phyloP scores from a whole-genome alignment of 2,888 invertebrate genomes.

The Punctoribates punctum region DNA sequence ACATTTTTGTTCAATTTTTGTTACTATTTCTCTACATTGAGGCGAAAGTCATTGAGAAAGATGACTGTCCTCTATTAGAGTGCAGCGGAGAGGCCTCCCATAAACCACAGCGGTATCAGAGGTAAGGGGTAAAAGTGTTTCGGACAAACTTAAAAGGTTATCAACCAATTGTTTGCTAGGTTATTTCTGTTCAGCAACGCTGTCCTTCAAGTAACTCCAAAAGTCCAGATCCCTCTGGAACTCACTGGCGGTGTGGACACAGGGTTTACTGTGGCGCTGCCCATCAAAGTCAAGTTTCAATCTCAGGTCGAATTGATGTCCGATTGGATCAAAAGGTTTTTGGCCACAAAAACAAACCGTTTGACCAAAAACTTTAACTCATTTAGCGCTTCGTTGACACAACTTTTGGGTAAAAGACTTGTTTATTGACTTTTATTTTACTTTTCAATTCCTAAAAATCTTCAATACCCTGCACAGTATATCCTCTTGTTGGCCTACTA shows the following conservation, averaged over 20 bases:
- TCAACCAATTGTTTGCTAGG: conserved; percentile 7
- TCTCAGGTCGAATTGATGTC: conserved; percentile 7
- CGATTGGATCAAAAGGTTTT: neutral
- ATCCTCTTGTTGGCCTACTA: too few species aligned
- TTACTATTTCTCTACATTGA: neutral
- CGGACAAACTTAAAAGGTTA: neutral
- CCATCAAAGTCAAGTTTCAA: conserved; percentile 28
- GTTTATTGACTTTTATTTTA: neutral
- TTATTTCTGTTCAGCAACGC: conserved; percentile 14
- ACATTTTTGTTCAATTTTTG: neutral
- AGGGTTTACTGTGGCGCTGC: conserved; percentile 11
- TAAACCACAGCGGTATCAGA: neutral
- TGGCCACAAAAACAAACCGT: neutral
- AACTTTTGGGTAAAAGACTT: conserved; percentile 1
- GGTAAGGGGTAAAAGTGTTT: neutral
- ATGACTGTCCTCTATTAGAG: neutral
- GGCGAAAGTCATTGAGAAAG: neutral
- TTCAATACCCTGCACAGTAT: too few species aligned
- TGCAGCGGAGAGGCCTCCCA: too few species aligned
- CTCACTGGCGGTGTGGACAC: neutral
- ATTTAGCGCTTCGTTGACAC: neutral
- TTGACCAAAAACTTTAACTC: conserved; percentile 3
- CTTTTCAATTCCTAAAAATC: too few species aligned
- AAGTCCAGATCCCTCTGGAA: neutral
- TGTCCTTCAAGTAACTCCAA: neutral